Evolutionary conservation across 2,888 invertebrate genomes (phyloP), one percentile per base, ranked within the genome.

Genomic region (Aquatica leii): DNA sequence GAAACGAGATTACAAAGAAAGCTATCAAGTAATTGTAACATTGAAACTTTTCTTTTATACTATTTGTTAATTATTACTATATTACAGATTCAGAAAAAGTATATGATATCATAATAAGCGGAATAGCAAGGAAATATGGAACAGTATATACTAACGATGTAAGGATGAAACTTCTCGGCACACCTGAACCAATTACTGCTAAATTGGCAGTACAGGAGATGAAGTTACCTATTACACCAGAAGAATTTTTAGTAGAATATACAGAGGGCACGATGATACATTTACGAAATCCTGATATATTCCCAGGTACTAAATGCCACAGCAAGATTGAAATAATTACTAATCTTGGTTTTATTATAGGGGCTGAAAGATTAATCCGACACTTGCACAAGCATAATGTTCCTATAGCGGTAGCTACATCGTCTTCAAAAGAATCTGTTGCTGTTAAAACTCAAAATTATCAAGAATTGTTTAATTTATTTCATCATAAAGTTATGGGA

Each of bases 71-170:
- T 9, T 12, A 40, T n/a, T n/a, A 40, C 40, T 4, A 40, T 41
- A 5, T 81, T 83, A 24, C 83, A 94, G 95, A 95, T 80, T 93
- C 95, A 0, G 95, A 95, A 81, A 84, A 83, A 51, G 85, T 92
- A 14, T 95, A 95, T 79, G 90, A 92, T 73, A 86, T 87, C 76
- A 90, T 92, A 77, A 89, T 91, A 70, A 85, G 86, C 67, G 85
- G 86, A 72, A 86, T 93, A 69, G 89, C 89, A 69, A 84, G 85
- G 4, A 84, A 86, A 68, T 94, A 89, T 81, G 92, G 91, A 0
- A 91, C 91, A 74, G 80, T 84, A 40, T 97, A 94, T 81, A 92
- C 93, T 0, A 87, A 87, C 76, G 93, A 94, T 64, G 81, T 87
- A 15, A 86, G 87, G 75, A 76, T 83, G 59, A 83, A 82, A 71